Evolutionary conservation across 1,140 invertebrate species (phyloP).

Genomic region (Nylanderia fulva): DNA sequence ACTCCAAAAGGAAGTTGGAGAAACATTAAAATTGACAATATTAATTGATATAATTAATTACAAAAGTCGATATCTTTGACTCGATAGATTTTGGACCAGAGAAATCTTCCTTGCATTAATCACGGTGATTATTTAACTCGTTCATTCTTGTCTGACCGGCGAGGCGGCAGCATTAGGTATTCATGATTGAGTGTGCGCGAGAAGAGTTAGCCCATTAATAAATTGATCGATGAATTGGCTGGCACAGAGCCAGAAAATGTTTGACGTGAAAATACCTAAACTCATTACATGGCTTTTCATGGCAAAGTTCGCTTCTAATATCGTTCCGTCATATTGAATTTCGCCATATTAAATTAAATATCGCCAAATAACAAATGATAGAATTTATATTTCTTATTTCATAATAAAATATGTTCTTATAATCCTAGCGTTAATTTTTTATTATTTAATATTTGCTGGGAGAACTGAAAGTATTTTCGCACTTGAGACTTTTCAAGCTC

Average conservation of each 20-base stretch:
- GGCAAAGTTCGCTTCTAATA: background rate
- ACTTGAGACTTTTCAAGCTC: background rate
- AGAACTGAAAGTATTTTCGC: background rate
- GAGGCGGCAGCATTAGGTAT: conserved; percentile 65
- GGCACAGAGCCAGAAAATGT: conserved; percentile 40
- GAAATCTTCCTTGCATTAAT: conserved; percentile 59
- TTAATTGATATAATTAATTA: conserved; percentile 32
- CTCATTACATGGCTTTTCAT: background rate
- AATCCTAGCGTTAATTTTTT: background rate
- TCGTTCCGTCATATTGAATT: background rate
- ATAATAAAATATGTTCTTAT: background rate
- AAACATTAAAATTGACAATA: background rate
- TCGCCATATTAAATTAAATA: background rate
- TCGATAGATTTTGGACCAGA: conserved; percentile 16
- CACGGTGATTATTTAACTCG: conserved; percentile 65
- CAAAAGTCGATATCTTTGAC: background rate
- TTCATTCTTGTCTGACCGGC: conserved; percentile 50
- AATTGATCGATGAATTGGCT: conserved; percentile 74
- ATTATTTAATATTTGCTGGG: background rate
- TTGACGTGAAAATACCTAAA: conserved; percentile 38
- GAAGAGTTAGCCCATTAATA: conserved; percentile 69
- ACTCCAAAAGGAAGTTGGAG: background rate
- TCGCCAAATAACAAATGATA: background rate
- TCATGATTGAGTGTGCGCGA: conserved; percentile 72
- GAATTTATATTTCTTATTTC: conserved; percentile 4